These are phyloP conservation scores for Cettia cetti DNA, from an alignment of 2,113 vertebrate genomes.

Conservation along the genomic window DNA sequence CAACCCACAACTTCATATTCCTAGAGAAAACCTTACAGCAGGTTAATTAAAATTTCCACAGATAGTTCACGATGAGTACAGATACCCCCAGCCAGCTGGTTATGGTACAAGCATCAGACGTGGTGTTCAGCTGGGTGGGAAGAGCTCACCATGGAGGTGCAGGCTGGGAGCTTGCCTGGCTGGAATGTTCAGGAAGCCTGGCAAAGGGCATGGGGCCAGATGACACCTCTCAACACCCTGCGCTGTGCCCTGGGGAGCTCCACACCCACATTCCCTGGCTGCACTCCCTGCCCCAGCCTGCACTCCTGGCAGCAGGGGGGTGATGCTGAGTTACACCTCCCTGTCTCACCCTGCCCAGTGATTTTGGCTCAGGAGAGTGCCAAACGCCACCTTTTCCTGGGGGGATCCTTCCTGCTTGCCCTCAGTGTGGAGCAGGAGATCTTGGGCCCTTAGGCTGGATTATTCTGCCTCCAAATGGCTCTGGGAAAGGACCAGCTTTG, in stretches of 20 bases:
- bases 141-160: neutral
- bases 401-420: rapidly evolving
- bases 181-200: neutral
- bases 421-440: neutral
- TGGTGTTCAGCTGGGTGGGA: neutral
- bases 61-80: slow-evolving; percentile 39
- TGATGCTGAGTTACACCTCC: neutral
- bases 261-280: neutral
- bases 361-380: neutral
- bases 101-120: neutral
- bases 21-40: slow-evolving; percentile 35
- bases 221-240: neutral
- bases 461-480: neutral
- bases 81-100: neutral
- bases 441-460: neutral
- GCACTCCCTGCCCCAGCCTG: rapidly evolving
- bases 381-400: neutral
- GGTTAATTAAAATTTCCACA: slow-evolving; percentile 42
- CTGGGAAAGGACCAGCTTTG: neutral
- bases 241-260: neutral
- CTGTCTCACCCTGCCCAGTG: neutral
- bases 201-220: neutral
- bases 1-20: neutral
- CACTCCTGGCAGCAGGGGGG: neutral
- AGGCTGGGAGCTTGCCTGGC: neutral